These are phyloP conservation scores for Ptychoptera albimana DNA, from an alignment of 2,888 invertebrate genomes.

Conservation along the genomic window DNA sequence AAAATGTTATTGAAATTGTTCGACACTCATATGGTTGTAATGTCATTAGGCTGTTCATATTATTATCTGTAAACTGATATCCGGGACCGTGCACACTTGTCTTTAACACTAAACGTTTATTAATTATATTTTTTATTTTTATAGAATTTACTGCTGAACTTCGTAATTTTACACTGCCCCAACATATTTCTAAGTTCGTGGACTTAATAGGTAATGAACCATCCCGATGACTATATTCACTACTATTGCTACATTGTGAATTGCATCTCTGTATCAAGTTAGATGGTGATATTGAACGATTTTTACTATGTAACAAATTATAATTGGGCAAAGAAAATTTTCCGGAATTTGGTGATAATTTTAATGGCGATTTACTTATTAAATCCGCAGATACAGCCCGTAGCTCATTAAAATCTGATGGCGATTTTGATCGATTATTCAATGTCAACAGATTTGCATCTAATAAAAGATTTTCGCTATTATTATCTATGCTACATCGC, in stretches of 20 bases:
- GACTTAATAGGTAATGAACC: conserved; percentile 36
- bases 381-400: neutral
- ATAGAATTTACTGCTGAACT: conserved; percentile 37
- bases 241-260: conserved; percentile 25
- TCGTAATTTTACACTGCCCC: conserved; percentile 41
- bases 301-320: neutral
- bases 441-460: neutral
- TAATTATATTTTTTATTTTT: conserved; percentile 38
- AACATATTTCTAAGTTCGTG: conserved; percentile 38
- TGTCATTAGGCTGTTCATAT: conserved; percentile 25
- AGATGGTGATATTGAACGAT: neutral
- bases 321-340: neutral
- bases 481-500: too few species aligned
- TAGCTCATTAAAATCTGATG: neutral
- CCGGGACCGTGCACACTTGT: conserved; percentile 33
- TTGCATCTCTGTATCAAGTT: conserved; percentile 2
- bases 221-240: conserved; percentile 27
- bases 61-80: conserved; percentile 27
- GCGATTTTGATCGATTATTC: neutral
- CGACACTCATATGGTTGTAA: conserved; percentile 41
- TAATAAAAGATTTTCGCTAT: too few species aligned
- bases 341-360: neutral
- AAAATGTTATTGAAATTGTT: conserved; percentile 35
- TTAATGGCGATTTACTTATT: neutral
- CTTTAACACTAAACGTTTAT: conserved; percentile 38